Evolutionary conservation across 2,888 invertebrate species (phyloP), one percentile per base, ranked within the genome.

Genomic region (Alviniconcha strummeri): DNA sequence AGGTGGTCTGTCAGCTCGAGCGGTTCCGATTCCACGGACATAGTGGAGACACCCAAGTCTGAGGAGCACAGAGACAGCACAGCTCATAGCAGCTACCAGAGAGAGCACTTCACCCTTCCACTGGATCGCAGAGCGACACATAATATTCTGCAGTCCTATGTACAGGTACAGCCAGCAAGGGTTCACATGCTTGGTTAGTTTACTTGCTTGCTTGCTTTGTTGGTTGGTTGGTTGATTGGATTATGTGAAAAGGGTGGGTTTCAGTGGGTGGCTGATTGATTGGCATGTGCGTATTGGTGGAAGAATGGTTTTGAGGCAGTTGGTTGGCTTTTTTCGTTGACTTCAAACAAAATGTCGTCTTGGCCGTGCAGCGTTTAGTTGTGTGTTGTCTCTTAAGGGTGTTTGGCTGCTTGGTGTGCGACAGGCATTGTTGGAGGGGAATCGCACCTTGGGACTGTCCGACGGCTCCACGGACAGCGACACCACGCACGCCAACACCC

Each of bases 11-110:
- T 89, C 4, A 88, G 89, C 8, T 92, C 92, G 5, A 93, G 92
- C 85, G 92, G 91, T 52, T 94, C 94, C 5, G 93, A 92, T 11
- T 93, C 94, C 13, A 93, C 93, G 52, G 87, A 90, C 83, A 93
- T 94, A 13, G 91, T 94, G 56, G 94, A 94, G 82, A 91, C 92
- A 77, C 92, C 89, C 17, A 89, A 89, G 77, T 84, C 84, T 7
- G 90, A 90, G 8, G 88, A 88, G 15, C 89, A 55, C 15, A 54
- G 77, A 54, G 77, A 77, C 13, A 67, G 69, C 13, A 55, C 64
- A n/a, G 11, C 75, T 52, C 82, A 67, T 13, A 77, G 67, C 57
- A 57, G 15, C 2, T 57, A 52, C 56, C 77, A 76, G 56, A 60
- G 82, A 64, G 82, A 76, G 6, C 75, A 75, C 9, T 54, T 82